Percentiles rank a stretch among this genome's conserved stretches.
Conservation (phyloP, 2,797 vertebrate species). For the Melanotaenia maccullochi region DNA sequence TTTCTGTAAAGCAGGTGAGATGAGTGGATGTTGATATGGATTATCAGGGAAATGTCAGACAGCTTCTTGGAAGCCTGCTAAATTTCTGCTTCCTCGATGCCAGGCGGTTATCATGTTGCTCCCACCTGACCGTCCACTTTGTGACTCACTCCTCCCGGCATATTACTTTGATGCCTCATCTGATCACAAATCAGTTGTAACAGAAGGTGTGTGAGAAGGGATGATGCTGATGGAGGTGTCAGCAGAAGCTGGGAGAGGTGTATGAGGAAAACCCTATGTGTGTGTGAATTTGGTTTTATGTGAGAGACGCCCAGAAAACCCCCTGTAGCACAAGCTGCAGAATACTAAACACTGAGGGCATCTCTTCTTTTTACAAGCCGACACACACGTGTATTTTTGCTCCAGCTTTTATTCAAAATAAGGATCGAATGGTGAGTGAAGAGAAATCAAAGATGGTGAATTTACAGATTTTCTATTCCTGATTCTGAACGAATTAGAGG, state of each 20-base stretch:
- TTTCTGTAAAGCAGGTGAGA: constrained; percentile 46
- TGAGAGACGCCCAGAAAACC: constrained; percentile 51
- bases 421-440: constrained; percentile 15
- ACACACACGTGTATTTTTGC: background rate
- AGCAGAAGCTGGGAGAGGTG: constrained; percentile 55
- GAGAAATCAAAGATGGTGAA: background rate
- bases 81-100: constrained; percentile 47
- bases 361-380: constrained; percentile 28
- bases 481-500: constrained; percentile 10
- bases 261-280: constrained; percentile 63
- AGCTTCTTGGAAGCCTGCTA: constrained; percentile 63
- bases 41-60: constrained; percentile 51
- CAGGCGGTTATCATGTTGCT: constrained; percentile 38
- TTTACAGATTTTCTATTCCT: background rate
- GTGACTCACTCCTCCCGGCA: constrained; percentile 70
- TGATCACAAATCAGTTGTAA: constrained; percentile 42
- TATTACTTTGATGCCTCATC: constrained; percentile 16
- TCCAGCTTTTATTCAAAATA: constrained; percentile 26
- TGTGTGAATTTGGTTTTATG: constrained; percentile 16
- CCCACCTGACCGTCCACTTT: constrained; percentile 41
- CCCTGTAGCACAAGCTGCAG: constrained; percentile 63
- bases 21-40: constrained; percentile 24
- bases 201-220: constrained; percentile 29
- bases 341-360: constrained; percentile 68
- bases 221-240: constrained; percentile 45